Conservation (phyloP, 1,140 invertebrate genomes). For the Conus betulinus region DNA sequence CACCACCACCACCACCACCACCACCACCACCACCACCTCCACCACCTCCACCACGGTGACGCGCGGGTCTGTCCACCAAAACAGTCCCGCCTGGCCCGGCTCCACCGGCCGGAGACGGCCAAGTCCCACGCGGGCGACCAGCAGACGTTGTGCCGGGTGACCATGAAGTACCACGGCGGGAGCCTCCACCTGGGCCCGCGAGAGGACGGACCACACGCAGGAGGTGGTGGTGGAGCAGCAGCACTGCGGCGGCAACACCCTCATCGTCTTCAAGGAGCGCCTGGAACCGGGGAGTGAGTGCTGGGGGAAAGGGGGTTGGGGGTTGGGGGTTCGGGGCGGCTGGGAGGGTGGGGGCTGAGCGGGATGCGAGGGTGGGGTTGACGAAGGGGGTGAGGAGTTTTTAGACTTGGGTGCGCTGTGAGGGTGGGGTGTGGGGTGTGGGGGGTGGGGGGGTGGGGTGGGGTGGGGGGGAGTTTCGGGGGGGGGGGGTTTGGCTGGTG, state of each 20-base stretch:
- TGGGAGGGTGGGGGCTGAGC: background rate
- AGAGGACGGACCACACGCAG: constrained; percentile 66
- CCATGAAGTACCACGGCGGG: constrained; percentile 73
- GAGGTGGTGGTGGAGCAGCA: constrained; percentile 74
- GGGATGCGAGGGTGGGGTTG: too few species aligned
- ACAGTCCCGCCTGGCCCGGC: constrained; percentile 28
- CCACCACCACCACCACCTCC: too few species aligned
- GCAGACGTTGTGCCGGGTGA: constrained; percentile 68
- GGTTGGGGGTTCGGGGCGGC: background rate
- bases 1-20: background rate
- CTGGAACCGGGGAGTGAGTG: constrained; percentile 68
- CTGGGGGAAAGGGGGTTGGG: background rate
- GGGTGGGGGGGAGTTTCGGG: background rate
- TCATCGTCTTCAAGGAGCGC: constrained; percentile 72
- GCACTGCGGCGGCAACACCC: constrained; percentile 75
- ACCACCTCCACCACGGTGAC: background rate
- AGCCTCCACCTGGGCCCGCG: constrained; percentile 64
- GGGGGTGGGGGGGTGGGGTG: background rate
- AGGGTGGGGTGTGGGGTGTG: too few species aligned
- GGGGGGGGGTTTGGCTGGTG: background rate
- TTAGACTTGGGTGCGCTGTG: too few species aligned
- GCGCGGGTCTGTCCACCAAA: background rate
- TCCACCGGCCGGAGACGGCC: constrained; percentile 62
- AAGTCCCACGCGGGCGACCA: constrained; percentile 64
- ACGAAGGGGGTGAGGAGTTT: too few species aligned